Evolutionary conservation across 2,113 vertebrate genomes (phyloP).

Genomic region (Mystacornis crossleyi): DNA sequence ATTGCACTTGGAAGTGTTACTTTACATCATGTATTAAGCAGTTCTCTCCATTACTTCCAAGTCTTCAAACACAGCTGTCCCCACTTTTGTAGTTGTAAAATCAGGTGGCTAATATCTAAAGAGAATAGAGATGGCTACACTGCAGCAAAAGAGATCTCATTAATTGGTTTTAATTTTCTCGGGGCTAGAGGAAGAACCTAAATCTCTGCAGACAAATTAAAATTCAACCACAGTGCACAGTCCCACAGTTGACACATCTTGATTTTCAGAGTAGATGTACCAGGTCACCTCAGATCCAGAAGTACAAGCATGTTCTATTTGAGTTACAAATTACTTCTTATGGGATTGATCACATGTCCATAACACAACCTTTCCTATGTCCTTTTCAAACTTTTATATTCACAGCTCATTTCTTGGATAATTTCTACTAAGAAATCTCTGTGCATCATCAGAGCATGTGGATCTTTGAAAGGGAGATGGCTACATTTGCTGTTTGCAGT

Average conservation of each 20-base stretch:
- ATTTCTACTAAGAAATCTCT: neutral
- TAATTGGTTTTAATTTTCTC: neutral
- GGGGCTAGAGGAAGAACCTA: neutral
- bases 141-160: neutral
- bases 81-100: neutral
- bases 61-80: neutral
- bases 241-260: neutral
- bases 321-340: neutral
- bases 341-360: neutral
- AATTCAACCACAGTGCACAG: neutral
- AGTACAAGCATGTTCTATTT: neutral
- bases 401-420: neutral
- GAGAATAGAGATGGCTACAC: neutral
- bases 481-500: neutral
- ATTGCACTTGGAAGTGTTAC: slow-evolving; percentile 22
- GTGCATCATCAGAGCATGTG: neutral
- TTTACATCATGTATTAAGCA: slow-evolving; percentile 20
- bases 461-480: neutral
- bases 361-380: neutral
- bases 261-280: neutral
- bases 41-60: slow-evolving; percentile 17
- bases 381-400: neutral
- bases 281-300: neutral
- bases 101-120: neutral
- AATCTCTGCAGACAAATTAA: neutral